Base-by-base conservation (phyloP, 2,797 vertebrate species). In the Rachycentron canadum region DNA sequence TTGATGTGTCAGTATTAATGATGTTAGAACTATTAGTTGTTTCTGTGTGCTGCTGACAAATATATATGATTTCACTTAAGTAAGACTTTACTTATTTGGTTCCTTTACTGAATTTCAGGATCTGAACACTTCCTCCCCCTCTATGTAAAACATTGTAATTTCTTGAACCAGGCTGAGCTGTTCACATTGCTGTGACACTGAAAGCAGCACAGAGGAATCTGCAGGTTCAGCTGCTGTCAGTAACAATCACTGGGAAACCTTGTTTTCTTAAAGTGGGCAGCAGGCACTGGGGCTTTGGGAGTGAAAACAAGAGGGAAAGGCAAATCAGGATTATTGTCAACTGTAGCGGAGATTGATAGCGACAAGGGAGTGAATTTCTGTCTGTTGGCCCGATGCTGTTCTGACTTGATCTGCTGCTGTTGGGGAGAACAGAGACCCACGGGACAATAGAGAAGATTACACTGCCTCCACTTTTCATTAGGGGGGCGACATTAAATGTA, bases 251-350 rank as follows among this genome's bases (percentile, higher is more conserved):
- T 78, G 83, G 83, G 78, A 91, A 93, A 89, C 75, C 81, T 75
- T 89, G 86, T 90, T 92, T 88, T 88, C 74, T 79, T 83, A 75
- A 89, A 87, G 83, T 81, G 86, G 73, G 66, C 76, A 84, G 88
- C 84, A 86, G 73, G 65, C 74, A 25, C 72, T 58, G 87, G 84
- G 85, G 83, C 82, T 79, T 67, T 64, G 86, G 83, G 88, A 89
- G 85, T 59, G 87, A 88, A 85, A 89, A 86, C 73, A 88, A 85
- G 88, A 86, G 84, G 79, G 88, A 86, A 86, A 90, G 90, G 87
- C 88, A 90, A 91, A 93, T 93, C 91, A 90, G 89, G 88, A 92
- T 92, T 92, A 92, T 90, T 93, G 93, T 94, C 91, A 93, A 90
- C 89, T 83, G 78, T 57, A 6, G 82, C 66, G 43, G 85, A 91